These are phyloP conservation scores for Sialis fuliginosa DNA, from an alignment of 2,888 invertebrate species.

Conservation along the genomic window DNA sequence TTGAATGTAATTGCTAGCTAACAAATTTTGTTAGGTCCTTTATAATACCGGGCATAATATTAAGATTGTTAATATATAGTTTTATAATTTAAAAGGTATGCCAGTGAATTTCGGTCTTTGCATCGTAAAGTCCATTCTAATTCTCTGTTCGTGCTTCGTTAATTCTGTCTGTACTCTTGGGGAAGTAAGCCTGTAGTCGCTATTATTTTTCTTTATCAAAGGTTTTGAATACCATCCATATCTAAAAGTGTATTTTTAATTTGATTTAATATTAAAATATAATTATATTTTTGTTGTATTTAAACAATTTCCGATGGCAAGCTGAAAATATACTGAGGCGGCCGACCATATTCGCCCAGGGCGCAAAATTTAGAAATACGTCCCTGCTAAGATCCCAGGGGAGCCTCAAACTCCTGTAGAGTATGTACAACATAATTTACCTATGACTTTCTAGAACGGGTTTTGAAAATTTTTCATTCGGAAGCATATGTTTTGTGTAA, in stretches of 20 bases:
- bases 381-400: neutral
- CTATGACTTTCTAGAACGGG: neutral
- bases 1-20: no score
- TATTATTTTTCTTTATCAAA: constrained; percentile 7
- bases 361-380: no score
- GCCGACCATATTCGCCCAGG: neutral
- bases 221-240: constrained; percentile 19
- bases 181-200: neutral
- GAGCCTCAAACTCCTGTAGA: neutral
- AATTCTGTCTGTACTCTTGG: neutral
- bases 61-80: no score
- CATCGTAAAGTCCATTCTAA: neutral
- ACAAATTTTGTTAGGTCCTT: no score
- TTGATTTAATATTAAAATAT: neutral
- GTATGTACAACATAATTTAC: neutral
- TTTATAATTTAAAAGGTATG: neutral
- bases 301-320: no score
- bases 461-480: neutral
- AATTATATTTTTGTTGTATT: no score
- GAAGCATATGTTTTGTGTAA: neutral
- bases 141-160: neutral
- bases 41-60: no score
- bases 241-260: constrained; percentile 10
- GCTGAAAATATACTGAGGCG: neutral
- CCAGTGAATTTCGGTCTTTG: neutral